Conservation (phyloP, 2,797 vertebrate genomes). For the Calcarius lapponicus region DNA sequence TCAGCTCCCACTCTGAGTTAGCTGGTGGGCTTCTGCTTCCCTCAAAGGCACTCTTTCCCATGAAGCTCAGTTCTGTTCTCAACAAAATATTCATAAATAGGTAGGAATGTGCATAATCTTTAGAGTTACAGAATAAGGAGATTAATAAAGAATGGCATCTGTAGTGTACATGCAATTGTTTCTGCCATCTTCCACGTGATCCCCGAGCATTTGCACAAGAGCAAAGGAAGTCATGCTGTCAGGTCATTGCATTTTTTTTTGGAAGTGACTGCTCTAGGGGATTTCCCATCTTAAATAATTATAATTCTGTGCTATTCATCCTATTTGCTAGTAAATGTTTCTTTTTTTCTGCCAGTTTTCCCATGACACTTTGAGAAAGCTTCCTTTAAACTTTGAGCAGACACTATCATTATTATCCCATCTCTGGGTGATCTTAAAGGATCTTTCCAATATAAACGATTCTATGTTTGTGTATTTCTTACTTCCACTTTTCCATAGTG, state of each 20-base stretch:
- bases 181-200: background rate
- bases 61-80: background rate
- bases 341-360: background rate
- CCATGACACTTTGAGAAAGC: background rate
- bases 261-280: background rate
- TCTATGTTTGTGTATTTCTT: background rate
- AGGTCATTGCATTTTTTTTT: background rate
- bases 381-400: background rate
- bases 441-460: background rate
- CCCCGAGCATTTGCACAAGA: background rate
- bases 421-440: background rate
- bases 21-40: background rate
- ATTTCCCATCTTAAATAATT: background rate
- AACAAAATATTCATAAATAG: background rate
- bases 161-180: background rate
- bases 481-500: background rate
- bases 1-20: background rate
- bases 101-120: background rate
- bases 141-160: background rate
- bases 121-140: background rate
- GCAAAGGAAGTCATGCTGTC: background rate
- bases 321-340: background rate
- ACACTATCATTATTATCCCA: background rate
- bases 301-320: background rate
- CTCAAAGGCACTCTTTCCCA: background rate